Percentiles rank a stretch among this genome's conserved stretches.
Evolutionary conservation across 2,888 invertebrate species (phyloP).

Genomic region (Busseola fusca): DNA sequence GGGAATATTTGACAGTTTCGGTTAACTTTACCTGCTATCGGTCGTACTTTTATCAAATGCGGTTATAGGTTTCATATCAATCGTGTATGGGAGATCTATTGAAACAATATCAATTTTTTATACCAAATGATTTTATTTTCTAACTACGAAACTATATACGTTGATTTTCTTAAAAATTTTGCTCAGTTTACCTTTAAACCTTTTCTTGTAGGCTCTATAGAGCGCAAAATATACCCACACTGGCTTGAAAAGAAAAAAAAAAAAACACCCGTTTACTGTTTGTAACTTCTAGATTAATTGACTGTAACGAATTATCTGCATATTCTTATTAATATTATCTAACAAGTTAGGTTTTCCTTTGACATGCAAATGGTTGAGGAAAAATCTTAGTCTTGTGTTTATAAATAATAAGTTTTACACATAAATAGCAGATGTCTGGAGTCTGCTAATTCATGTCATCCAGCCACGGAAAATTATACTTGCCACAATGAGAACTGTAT

Average conservation of each 20-base stretch:
- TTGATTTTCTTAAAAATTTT: background rate
- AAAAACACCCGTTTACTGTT: rapidly evolving
- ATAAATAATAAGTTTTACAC: conserved; percentile 23
- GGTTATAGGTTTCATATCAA: conserved; percentile 11
- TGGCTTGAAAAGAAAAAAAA: background rate
- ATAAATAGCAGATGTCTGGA: conserved; percentile 16
- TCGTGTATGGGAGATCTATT: background rate
- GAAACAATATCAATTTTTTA: background rate
- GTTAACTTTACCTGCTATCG: too few species aligned
- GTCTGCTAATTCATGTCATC: conserved; percentile 27
- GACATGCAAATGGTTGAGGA: conserved; percentile 40
- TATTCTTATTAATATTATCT: conserved; percentile 5
- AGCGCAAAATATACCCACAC: too few species aligned
- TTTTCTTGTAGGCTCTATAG: too few species aligned
- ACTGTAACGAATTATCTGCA: conserved; percentile 8
- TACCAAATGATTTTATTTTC: too few species aligned
- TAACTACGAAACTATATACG: background rate
- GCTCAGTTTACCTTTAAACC: too few species aligned
- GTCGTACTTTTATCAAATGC: background rate
- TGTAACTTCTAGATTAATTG: background rate
- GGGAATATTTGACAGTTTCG: too few species aligned
- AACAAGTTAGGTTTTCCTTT: conserved; percentile 32
- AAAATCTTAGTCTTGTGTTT: conserved; percentile 21
- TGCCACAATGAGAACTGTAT: conserved; percentile 13
- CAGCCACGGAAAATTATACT: conserved; percentile 13